These are phyloP conservation scores for Alitta virens DNA, from an alignment of 2,888 invertebrate species.

Conservation along the genomic window DNA sequence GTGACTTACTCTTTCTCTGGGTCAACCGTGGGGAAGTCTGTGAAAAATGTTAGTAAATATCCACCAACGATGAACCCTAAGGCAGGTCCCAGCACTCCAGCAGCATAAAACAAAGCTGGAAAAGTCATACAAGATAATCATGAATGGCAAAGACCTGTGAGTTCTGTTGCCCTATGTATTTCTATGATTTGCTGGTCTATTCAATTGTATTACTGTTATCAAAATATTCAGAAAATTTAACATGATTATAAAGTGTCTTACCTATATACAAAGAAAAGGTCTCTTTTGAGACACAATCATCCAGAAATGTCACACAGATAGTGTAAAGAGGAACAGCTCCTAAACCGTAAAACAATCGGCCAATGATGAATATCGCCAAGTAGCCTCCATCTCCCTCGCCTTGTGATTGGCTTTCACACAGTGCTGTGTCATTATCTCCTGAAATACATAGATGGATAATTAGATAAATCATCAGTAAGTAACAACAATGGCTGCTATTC, in stretches of 20 bases:
- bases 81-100: slow-evolving; percentile 31
- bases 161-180: too few species aligned
- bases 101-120: slow-evolving; percentile 29
- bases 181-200: background rate
- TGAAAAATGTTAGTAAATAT: slow-evolving; percentile 26
- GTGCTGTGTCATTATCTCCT: background rate
- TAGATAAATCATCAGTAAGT: too few species aligned
- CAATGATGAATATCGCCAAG: slow-evolving; percentile 28
- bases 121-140: too few species aligned
- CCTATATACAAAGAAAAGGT: slow-evolving; percentile 28
- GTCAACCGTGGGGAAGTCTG: slow-evolving; percentile 23
- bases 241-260: slow-evolving; percentile 12
- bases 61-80: slow-evolving; percentile 26
- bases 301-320: slow-evolving; percentile 29
- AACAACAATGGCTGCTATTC: too few species aligned
- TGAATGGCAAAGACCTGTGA: too few species aligned
- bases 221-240: background rate
- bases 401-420: too few species aligned
- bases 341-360: slow-evolving; percentile 25
- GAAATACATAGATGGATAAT: too few species aligned
- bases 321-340: slow-evolving; percentile 31
- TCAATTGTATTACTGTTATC: background rate
- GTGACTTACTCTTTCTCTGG: too few species aligned
- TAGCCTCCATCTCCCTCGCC: too few species aligned
- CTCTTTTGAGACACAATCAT: slow-evolving; percentile 25